These are phyloP conservation scores for Bos javanicus DNA, from an alignment of 2,113 vertebrate genomes.

Conservation along the genomic window DNA sequence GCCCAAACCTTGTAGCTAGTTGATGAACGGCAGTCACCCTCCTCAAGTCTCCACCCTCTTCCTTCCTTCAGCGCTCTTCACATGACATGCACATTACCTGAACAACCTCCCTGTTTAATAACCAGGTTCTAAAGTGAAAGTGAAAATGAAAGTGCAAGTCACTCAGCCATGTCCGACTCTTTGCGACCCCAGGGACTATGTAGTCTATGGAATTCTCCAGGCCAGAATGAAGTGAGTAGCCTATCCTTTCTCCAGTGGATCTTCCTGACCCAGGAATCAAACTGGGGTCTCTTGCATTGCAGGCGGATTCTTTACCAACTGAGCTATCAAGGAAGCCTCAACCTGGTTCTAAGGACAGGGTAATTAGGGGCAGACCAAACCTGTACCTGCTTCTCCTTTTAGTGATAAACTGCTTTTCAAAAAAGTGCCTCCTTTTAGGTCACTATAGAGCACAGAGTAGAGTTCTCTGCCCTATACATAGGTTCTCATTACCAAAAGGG, in stretches of 20 bases:
- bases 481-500: neutral
- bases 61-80: neutral
- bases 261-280: neutral
- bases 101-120: neutral
- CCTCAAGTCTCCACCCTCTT: neutral
- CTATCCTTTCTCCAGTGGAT: neutral
- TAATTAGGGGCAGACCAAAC: neutral
- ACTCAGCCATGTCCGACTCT: neutral
- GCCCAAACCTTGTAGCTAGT: rapidly evolving
- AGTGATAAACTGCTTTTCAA: neutral
- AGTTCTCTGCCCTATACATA: neutral
- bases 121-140: neutral
- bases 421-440: neutral
- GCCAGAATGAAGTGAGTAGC: neutral
- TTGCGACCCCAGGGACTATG: neutral
- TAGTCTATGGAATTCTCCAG: neutral
- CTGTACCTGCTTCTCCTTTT: neutral
- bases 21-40: neutral
- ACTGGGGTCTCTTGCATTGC: neutral
- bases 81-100: neutral
- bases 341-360: neutral
- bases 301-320: neutral
- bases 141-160: neutral
- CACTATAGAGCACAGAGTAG: neutral
- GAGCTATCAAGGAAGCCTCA: neutral